Percentiles rank a stretch among this genome's conserved stretches.
Conservation (phyloP, 2,888 invertebrate genomes). For the Ethmia dodecea region DNA sequence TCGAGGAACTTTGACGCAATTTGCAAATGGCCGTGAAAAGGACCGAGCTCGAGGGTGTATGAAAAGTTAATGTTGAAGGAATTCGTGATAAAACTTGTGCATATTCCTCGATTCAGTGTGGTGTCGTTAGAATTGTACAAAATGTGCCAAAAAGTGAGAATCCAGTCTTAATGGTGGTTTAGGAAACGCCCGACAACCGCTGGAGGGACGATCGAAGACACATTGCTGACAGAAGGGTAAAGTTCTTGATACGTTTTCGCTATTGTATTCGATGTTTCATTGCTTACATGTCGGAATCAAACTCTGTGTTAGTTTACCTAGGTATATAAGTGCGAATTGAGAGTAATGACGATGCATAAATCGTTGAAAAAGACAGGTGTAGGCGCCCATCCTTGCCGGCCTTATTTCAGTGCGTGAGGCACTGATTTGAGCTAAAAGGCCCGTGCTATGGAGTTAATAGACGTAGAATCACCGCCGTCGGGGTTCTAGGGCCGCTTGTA, state of each 20-base stretch:
- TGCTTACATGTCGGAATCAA: conserved; percentile 22
- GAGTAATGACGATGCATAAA: conserved; percentile 7
- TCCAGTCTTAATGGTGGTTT: conserved; percentile 73
- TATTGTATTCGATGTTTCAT: conserved; percentile 30
- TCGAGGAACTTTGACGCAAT: conserved; percentile 74
- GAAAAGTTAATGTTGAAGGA: conserved; percentile 69
- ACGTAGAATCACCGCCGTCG: conserved; percentile 26
- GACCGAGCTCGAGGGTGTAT: conserved; percentile 70
- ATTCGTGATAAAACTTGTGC: conserved; percentile 65
- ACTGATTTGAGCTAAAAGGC: conserved; percentile 29
- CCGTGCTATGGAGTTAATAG: conserved; percentile 30
- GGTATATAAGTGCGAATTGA: conserved; percentile 10
- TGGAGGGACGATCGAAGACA: conserved; percentile 65
- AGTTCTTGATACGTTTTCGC: conserved; percentile 47
- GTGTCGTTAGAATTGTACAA: conserved; percentile 64
- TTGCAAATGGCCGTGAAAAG: conserved; percentile 79
- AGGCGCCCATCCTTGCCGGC: conserved; percentile 37
- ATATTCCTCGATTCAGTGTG: conserved; percentile 59
- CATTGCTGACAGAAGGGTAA: conserved; percentile 74
- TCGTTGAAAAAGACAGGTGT: conserved; percentile 28
- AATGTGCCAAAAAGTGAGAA: conserved; percentile 76
- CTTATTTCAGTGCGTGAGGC: conserved; percentile 31
- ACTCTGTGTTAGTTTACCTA: conserved; percentile 14
- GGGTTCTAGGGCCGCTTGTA: conserved; percentile 16
- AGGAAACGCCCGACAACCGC: conserved; percentile 60